phyloP scores from a whole-genome alignment of 1,140 invertebrate species.

The Lepidurus arcticus region DNA sequence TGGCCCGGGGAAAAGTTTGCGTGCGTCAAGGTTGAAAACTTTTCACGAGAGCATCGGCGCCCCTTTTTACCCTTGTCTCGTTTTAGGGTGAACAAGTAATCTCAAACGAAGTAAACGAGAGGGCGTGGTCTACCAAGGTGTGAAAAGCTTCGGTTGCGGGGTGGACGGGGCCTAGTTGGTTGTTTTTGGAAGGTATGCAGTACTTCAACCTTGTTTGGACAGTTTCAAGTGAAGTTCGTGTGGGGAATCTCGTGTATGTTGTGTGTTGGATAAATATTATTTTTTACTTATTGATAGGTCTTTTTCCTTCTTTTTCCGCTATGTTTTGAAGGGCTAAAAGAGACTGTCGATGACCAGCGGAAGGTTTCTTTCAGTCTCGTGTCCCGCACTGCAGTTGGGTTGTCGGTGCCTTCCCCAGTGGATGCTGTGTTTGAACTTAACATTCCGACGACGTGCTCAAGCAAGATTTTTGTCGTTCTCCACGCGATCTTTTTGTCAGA shows the following conservation, averaged over 20 bases:
- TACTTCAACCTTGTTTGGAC: not conserved
- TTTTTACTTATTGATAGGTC: constrained; percentile 1
- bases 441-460: constrained; percentile 3
- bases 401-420: not conserved
- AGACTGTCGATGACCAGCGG: not conserved
- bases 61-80: not conserved
- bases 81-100: not conserved
- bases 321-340: not conserved
- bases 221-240: constrained; percentile 11
- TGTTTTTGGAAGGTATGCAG: not conserved
- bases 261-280: not conserved
- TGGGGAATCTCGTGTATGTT: not conserved
- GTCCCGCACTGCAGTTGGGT: not conserved
- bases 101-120: not conserved
- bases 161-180: not conserved
- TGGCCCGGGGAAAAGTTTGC: constrained; percentile 8
- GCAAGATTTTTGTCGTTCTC: not conserved
- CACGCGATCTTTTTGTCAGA: no score
- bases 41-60: not conserved
- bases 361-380: not conserved
- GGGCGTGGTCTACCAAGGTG: constrained; percentile 3
- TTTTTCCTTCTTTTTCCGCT: not conserved
- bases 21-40: not conserved
- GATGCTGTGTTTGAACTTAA: constrained; percentile 22
- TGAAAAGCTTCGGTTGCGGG: not conserved